Percentiles rank a stretch among this genome's conserved stretches.
Conservation (phyloP, 2,888 invertebrate genomes). For the Ormyrus pomaceus region DNA sequence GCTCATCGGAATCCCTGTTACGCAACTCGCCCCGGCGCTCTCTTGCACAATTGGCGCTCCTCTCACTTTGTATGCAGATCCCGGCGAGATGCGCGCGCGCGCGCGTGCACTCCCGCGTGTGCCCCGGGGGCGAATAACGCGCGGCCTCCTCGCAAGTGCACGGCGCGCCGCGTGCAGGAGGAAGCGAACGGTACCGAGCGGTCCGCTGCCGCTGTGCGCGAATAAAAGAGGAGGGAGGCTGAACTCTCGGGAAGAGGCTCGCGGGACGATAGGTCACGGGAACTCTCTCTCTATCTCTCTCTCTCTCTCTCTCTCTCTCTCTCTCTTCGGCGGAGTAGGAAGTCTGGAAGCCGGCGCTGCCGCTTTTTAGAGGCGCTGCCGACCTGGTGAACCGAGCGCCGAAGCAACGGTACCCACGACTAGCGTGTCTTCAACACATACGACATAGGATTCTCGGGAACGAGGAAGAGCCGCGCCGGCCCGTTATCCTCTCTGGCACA, state of each 20-base stretch:
- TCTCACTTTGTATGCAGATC: background rate
- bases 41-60: too few relatives aligned
- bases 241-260: constrained; percentile 35
- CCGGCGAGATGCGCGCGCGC: background rate
- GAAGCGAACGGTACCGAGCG: too few relatives aligned
- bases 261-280: constrained; percentile 57
- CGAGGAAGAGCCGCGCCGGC: constrained; percentile 61
- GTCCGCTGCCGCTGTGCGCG: constrained; percentile 37
- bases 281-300: constrained; percentile 18
- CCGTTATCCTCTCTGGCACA: constrained; percentile 59
- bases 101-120: background rate
- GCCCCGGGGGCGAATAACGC: constrained; percentile 21
- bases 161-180: background rate
- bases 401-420: constrained; percentile 37
- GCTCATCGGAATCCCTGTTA: too few relatives aligned
- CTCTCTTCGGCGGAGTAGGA: constrained; percentile 43
- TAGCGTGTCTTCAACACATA: background rate
- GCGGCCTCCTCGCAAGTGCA: background rate
- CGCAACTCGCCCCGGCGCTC: too few relatives aligned
- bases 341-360: constrained; percentile 56
- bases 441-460: constrained; percentile 60
- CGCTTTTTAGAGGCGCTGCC: constrained; percentile 54
- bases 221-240: constrained; percentile 20
- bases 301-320: background rate
- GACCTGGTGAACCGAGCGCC: constrained; percentile 64